Evolutionary conservation across 1,140 invertebrate species (phyloP).

Genomic region (Patella vulgata): DNA sequence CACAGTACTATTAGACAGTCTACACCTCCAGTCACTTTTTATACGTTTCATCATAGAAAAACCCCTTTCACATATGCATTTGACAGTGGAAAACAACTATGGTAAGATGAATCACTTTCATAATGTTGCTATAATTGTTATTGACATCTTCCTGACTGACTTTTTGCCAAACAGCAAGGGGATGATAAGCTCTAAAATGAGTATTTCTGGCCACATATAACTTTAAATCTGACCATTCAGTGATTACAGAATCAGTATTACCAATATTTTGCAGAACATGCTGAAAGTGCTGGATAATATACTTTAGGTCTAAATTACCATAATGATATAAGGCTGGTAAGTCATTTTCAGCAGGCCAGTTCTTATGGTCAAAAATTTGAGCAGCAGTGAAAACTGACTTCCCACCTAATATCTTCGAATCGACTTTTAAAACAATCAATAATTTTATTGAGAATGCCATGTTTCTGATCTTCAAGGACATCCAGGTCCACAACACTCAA

Average conservation of each 20-base stretch:
- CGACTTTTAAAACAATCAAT: background rate
- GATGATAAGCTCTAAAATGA: slow-evolving; percentile 2
- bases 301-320: too few relatives aligned
- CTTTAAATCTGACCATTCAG: too few relatives aligned
- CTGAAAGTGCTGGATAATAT: too few relatives aligned
- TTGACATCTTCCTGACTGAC: slow-evolving; percentile 15
- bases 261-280: too few relatives aligned
- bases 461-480: too few relatives aligned
- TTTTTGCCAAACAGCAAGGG: slow-evolving; percentile 13
- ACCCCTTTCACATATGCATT: slow-evolving; percentile 25
- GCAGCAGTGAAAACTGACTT: too few relatives aligned
- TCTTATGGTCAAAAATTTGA: too few relatives aligned
- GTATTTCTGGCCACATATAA: slow-evolving; percentile 17
- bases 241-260: too few relatives aligned
- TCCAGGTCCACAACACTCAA: slow-evolving; percentile 8
- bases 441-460: background rate
- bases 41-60: slow-evolving; percentile 26
- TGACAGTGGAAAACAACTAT: slow-evolving; percentile 10
- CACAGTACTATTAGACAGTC: slow-evolving; percentile 7
- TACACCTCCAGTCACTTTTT: slow-evolving; percentile 20
- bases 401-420: slow-evolving; percentile 15
- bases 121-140: slow-evolving; percentile 12
- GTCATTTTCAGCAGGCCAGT: too few relatives aligned
- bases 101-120: slow-evolving; percentile 14
- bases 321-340: too few relatives aligned